Conservation (phyloP, 2,113 vertebrate species). For the Larimichthys polyactis region DNA sequence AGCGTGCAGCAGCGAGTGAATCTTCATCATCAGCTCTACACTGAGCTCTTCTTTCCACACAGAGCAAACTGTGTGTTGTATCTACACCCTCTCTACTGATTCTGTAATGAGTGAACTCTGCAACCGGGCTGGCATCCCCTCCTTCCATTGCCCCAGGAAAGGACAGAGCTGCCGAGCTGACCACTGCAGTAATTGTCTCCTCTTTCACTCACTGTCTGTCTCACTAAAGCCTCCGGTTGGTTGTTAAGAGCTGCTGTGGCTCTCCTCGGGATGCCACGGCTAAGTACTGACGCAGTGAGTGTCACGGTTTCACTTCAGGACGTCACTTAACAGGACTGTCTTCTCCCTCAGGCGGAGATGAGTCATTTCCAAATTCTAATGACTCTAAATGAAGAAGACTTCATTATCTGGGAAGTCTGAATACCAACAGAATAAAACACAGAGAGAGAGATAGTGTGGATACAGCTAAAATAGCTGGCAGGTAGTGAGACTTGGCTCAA, state of each 20-base stretch:
- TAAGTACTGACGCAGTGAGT: conserved; percentile 52
- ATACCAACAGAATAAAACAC: conserved; percentile 12
- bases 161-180: conserved; percentile 66
- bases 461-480: background rate
- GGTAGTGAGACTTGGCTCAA: conserved; percentile 12
- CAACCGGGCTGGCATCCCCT: conserved; percentile 38
- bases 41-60: conserved; percentile 5
- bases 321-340: conserved; percentile 43
- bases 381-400: conserved; percentile 56
- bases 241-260: conserved; percentile 41
- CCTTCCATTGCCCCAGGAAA: conserved; percentile 63
- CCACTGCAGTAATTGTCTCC: conserved; percentile 69
- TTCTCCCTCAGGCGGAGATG: conserved; percentile 47
- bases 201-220: conserved; percentile 55
- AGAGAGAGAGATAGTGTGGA: background rate
- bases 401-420: conserved; percentile 35
- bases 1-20: conserved; percentile 13
- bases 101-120: conserved; percentile 57
- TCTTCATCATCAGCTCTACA: conserved; percentile 29
- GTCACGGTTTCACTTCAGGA: conserved; percentile 39
- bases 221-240: conserved; percentile 44
- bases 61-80: conserved; percentile 15
- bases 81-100: conserved; percentile 31
- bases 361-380: conserved; percentile 63
- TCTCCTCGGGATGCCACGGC: conserved; percentile 40